Evolutionary conservation across 37 sponge, comb jelly and placozoan species (phyloP), one percentile per base, ranked within the genome.

Genomic region (Eunapius fragilis): DNA sequence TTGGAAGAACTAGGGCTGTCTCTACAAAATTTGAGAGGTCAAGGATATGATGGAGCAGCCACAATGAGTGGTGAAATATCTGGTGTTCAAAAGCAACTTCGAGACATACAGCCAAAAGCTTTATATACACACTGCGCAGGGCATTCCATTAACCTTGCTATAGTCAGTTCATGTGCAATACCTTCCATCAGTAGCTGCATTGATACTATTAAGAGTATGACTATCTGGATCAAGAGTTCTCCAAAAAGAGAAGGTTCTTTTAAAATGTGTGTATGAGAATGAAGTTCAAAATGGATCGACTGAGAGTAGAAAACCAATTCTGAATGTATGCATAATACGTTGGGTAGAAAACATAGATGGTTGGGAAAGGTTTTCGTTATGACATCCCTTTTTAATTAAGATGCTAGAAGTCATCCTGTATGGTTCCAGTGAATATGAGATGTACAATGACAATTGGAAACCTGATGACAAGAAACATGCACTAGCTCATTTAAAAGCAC

Each of bases 321-420:
- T 85, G 71, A 81, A 85, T 84, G 90, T 90, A 32, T 90, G 90
- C 76, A 76, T 85, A 26, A 90, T 82, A 50, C 85, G 90, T 19
- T 90, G 90, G 90, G 85, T 90, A 68, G 90, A 90, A 70, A 90
- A 90, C 69, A 90, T 84, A 75, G 85, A 90, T 69, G 85, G 90
- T 19, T 89, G 90, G 90, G 85, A 89, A 67, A 31, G 85, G 72
- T 85, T 85, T 84, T 77, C 76, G 33, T 79, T 73, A 45, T 27
- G 45, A 9, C 87, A 87, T 68, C 87, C 92, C 3, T 84, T 91
- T 70, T 27, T 91, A 19, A 50, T 91, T 75, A 17, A 75, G 28
- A 87, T 91, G 85, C 84, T 75, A 73, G 87, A 91, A 47, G 83
- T 80, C 19, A 87, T 87, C 69, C 26, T 91, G 28, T 87, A 79